These are phyloP conservation scores for Cylas formicarius DNA, from an alignment of 1,140 invertebrate genomes.

Conservation along the genomic window DNA sequence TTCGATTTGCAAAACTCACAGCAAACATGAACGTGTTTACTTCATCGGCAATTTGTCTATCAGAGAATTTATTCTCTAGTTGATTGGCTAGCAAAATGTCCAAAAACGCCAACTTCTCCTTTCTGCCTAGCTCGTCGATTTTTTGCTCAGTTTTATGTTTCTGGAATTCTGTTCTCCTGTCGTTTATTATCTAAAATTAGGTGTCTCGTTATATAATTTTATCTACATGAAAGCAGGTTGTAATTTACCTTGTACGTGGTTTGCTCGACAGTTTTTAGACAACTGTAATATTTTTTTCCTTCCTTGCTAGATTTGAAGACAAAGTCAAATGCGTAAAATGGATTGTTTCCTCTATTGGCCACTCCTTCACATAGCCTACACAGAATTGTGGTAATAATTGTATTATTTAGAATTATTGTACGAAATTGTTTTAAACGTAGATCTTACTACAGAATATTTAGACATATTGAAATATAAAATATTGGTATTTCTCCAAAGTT, in stretches of 20 bases:
- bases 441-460: too few species aligned
- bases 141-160: neutral
- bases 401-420: too few species aligned
- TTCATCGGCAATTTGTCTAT: slow-evolving; percentile 69
- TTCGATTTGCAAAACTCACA: too few species aligned
- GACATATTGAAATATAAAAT: too few species aligned
- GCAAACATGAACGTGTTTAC: slow-evolving; percentile 82
- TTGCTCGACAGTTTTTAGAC: slow-evolving; percentile 58
- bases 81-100: slow-evolving; percentile 57
- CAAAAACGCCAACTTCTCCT: slow-evolving; percentile 61
- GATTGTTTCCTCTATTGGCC: too few species aligned
- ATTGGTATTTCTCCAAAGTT: too few species aligned
- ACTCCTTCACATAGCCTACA: too few species aligned
- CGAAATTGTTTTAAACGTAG: too few species aligned
- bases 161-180: slow-evolving; percentile 13
- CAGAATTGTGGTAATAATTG: too few species aligned
- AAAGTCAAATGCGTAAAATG: too few species aligned
- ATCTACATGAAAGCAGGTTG: neutral
- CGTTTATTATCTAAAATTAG: slow-evolving; percentile 21
- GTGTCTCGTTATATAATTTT: too few species aligned
- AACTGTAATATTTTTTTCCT: slow-evolving; percentile 52
- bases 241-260: slow-evolving; percentile 61
- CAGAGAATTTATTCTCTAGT: slow-evolving; percentile 44
- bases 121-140: slow-evolving; percentile 36
- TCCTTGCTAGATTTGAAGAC: slow-evolving; percentile 47